phyloP scores from a whole-genome alignment of 1,140 invertebrate genomes.

The Gryllus bimaculatus region DNA sequence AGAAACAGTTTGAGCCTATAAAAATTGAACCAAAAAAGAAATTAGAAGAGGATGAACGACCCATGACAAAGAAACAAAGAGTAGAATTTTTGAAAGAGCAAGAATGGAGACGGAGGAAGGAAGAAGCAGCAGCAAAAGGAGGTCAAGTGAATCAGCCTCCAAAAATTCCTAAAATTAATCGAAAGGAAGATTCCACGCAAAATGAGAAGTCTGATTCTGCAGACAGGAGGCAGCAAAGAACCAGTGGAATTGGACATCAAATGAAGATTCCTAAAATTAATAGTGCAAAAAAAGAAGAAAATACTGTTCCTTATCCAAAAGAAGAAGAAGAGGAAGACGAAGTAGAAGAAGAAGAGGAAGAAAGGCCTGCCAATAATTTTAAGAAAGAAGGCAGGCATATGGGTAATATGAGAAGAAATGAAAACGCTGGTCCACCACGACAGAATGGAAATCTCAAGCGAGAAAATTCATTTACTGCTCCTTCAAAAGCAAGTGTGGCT shows the following conservation, averaged over 20 bases:
- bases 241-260: not conserved
- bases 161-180: no score
- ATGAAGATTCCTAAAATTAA: not conserved
- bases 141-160: no score
- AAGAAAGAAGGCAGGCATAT: not conserved
- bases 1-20: slow-evolving; percentile 70
- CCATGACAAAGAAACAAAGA: slow-evolving; percentile 72
- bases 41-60: slow-evolving; percentile 48
- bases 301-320: not conserved
- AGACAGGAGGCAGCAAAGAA: not conserved
- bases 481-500: not conserved
- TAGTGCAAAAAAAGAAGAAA: not conserved
- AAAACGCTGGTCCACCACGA: not conserved
- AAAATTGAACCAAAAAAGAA: slow-evolving; percentile 48
- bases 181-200: not conserved
- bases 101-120: slow-evolving; percentile 32
- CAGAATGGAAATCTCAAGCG: not conserved
- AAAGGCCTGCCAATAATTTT: no score
- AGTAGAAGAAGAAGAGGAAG: no score
- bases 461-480: not conserved
- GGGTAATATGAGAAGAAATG: not conserved
- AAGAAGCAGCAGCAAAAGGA: not conserved
- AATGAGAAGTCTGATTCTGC: not conserved
- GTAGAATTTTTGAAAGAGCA: slow-evolving; percentile 54
- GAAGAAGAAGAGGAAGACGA: no score